Evolutionary conservation across 1,140 invertebrate species (phyloP).

Genomic region (Drosophila virilis): DNA sequence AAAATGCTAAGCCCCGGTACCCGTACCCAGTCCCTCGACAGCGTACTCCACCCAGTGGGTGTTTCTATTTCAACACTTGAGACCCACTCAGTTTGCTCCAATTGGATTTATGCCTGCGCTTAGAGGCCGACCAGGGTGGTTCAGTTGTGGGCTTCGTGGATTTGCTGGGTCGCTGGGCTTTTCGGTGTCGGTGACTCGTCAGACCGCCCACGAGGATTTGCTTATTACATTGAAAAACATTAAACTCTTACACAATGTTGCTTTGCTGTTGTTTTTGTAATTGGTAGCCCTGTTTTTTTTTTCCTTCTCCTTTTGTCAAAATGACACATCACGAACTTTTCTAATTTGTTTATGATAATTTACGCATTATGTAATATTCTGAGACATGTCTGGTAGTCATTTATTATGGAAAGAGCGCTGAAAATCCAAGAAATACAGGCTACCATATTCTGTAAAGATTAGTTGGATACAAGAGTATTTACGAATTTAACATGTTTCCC

Average conservation of each 20-base stretch:
- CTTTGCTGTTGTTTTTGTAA: background rate
- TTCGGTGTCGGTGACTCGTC: constrained; percentile 16
- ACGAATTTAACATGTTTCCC: background rate
- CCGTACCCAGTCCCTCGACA: constrained; percentile 25
- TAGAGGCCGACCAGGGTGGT: constrained; percentile 36
- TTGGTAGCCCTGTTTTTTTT: background rate
- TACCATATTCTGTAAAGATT: background rate
- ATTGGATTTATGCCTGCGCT: constrained; percentile 67
- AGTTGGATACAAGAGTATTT: too few relatives aligned
- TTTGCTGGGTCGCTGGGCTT: constrained; percentile 28
- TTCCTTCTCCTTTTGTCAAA: constrained; percentile 44
- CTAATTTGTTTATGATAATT: constrained; percentile 83
- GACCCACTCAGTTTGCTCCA: constrained; percentile 53
- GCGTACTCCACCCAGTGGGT: constrained; percentile 55
- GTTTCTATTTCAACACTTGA: constrained; percentile 64
- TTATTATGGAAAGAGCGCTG: constrained; percentile 46
- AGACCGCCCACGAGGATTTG: constrained; percentile 72
- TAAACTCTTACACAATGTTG: constrained; percentile 48
- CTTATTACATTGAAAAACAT: constrained; percentile 72
- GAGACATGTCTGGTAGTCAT: constrained; percentile 61
- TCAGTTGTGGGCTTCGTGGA: background rate
- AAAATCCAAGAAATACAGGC: background rate
- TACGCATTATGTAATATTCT: constrained; percentile 60
- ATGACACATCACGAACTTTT: constrained; percentile 82
- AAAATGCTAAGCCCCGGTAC: constrained; percentile 55